These are phyloP conservation scores for Pocillopora damicornis DNA, from an alignment of 64 coral and sea anemone genomes.

Conservation along the genomic window DNA sequence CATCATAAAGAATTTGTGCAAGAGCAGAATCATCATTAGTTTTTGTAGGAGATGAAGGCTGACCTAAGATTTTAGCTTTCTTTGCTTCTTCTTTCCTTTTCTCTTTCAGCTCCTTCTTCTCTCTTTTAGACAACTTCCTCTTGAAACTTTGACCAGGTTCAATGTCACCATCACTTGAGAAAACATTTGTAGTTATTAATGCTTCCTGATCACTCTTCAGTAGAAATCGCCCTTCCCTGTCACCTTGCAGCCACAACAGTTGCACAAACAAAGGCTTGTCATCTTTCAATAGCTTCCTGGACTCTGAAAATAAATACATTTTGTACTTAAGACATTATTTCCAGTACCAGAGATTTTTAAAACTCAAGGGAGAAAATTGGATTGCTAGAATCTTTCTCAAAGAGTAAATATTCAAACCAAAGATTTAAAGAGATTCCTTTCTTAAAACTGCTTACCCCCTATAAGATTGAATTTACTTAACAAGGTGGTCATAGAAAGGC, in stretches of 20 bases:
- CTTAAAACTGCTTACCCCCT: too few relatives aligned
- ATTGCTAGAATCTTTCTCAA: too few relatives aligned
- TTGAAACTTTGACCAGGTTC: slow-evolving; percentile 66
- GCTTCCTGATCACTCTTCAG: slow-evolving; percentile 87
- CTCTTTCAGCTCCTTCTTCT: slow-evolving; percentile 87
- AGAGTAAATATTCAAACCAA: too few relatives aligned
- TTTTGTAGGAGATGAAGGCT: slow-evolving; percentile 32
- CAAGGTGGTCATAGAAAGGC: too few relatives aligned
- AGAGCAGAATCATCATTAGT: slow-evolving; percentile 74
- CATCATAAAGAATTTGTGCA: slow-evolving; percentile 84
- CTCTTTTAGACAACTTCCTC: slow-evolving; percentile 80
- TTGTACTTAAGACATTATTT: neutral
- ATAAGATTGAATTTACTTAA: too few relatives aligned
- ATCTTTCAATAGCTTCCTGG: slow-evolving; percentile 61
- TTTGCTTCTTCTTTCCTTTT: slow-evolving; percentile 75
- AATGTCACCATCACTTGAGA: slow-evolving; percentile 34
- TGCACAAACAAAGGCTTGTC: slow-evolving; percentile 81
- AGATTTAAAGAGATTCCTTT: too few relatives aligned
- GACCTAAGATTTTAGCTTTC: slow-evolving; percentile 47
- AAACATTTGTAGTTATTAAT: slow-evolving; percentile 61
- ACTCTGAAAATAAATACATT: slow-evolving; percentile 40
- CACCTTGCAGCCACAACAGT: slow-evolving; percentile 79
- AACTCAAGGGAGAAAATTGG: too few relatives aligned
- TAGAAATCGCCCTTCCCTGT: slow-evolving; percentile 93
- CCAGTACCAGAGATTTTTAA: too few relatives aligned